A percentile compares a stretch with the other conserved stretches of the same genome.
phyloP scores from a whole-genome alignment of 2,113 vertebrate species.

The Cinclus mexicanus region DNA sequence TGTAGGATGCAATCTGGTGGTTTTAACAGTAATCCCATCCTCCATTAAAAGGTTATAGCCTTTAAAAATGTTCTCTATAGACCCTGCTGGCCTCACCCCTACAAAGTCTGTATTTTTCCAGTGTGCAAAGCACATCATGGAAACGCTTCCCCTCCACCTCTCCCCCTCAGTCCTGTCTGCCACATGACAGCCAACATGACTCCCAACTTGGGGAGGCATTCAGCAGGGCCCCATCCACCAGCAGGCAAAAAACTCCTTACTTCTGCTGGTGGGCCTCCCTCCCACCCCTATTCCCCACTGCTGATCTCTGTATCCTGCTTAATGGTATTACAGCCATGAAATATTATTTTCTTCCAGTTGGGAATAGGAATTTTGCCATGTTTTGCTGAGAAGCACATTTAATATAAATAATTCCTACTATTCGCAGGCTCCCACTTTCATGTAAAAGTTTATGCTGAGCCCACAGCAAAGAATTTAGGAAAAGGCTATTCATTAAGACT shows the following conservation, averaged over 20 bases:
- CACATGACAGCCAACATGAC: accelerated
- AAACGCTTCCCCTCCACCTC: not conserved
- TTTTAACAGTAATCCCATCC: not conserved
- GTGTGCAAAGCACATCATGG: not conserved
- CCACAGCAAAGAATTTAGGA: conserved; percentile 36
- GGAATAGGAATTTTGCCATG: conserved; percentile 49
- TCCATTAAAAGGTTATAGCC: not conserved
- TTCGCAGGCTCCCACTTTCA: conserved; percentile 22
- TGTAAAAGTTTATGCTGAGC: conserved; percentile 35
- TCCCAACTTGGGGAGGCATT: accelerated
- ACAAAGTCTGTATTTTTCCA: not conserved
- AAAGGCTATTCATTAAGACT: conserved; percentile 30
- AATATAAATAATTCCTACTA: conserved; percentile 56
- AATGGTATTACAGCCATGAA: conserved; percentile 26
- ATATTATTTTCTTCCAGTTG: conserved; percentile 49
- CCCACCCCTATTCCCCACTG: not conserved
- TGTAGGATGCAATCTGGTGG: not conserved
- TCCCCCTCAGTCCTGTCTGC: not conserved
- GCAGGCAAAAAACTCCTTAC: not conserved
- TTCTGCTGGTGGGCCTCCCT: not conserved
- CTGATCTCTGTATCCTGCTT: not conserved
- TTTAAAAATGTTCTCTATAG: not conserved
- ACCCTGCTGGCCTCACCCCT: not conserved
- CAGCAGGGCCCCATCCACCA: not conserved
- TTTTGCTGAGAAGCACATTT: conserved; percentile 53